phyloP scores from a whole-genome alignment of 2,797 vertebrate genomes.

The Lacerta viridis region DNA sequence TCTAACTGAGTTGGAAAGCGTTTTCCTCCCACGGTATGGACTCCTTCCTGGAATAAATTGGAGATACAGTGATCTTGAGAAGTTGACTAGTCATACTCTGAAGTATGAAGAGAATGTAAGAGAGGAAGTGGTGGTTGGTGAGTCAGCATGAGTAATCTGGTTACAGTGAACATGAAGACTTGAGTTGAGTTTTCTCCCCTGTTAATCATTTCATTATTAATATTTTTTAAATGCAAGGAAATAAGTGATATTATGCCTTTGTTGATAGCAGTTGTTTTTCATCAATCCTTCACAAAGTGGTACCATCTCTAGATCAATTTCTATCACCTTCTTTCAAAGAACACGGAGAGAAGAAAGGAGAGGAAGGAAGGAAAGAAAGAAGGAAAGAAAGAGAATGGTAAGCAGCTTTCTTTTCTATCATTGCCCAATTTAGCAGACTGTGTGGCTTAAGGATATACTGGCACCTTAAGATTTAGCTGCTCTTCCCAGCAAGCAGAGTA shows the following conservation, averaged over 20 bases:
- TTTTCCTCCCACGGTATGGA: slow-evolving; percentile 47
- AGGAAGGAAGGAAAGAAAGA: neutral
- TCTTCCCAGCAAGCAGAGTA: slow-evolving; percentile 1
- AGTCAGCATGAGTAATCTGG: slow-evolving; percentile 83
- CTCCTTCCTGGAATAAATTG: slow-evolving; percentile 74
- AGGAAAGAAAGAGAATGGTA: slow-evolving; percentile 48
- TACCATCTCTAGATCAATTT: slow-evolving; percentile 4
- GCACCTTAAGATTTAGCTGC: neutral
- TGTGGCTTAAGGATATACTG: neutral
- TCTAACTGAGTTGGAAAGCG: neutral
- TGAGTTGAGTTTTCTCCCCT: slow-evolving; percentile 62
- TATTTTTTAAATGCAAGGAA: slow-evolving; percentile 70
- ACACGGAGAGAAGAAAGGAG: slow-evolving; percentile 12
- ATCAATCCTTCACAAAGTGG: slow-evolving; percentile 11
- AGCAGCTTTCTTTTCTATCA: slow-evolving; percentile 54
- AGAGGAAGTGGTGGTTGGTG: slow-evolving; percentile 88
- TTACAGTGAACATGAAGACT: slow-evolving; percentile 76
- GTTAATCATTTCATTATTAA: slow-evolving; percentile 73
- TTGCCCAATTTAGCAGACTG: slow-evolving; percentile 19
- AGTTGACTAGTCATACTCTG: slow-evolving; percentile 86
- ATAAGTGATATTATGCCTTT: slow-evolving; percentile 68
- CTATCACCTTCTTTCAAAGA: slow-evolving; percentile 10
- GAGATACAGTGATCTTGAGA: slow-evolving; percentile 80
- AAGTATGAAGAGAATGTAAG: slow-evolving; percentile 83
- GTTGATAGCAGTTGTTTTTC: slow-evolving; percentile 68